Base-by-base conservation (phyloP, 2,797 vertebrate species). In the Alcedo atthis region DNA sequence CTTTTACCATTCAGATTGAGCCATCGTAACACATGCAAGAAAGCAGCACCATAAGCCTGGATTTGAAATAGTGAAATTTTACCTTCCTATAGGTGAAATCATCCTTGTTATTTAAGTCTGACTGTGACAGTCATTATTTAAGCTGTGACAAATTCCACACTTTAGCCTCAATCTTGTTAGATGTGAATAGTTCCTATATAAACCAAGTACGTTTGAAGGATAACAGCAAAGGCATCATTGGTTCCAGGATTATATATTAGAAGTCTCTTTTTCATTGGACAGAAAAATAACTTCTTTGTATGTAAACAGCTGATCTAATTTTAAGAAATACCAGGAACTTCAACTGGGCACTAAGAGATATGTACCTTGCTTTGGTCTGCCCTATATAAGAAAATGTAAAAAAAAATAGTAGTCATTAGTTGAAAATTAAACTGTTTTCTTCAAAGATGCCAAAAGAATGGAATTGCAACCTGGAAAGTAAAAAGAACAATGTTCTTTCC, bases 261-360 rank as follows among this genome's bases (percentile, higher is more conserved):
- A 91, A 16, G 42, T 80, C 54, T 85, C 73, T 75, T 83, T 87
- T 86, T 91, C 89, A 80, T 9, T 69, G 81, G 73, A 51, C 20
- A 96, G 84, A 62, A 96, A 85, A 95, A 88, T 80, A 94, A 40
- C 40, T 69, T 95, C 71, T 96, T 96, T 94, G 73, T 94, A 92
- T 95, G 93, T 95, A 85, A 91, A 95, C 74, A 86, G 79, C 46
- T 96, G 95, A 96, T 63, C 82, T 95, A 82, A 89, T 82, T 74
- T 26, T 70, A 75, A 67, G 87, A 92, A 93, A 85, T 92, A 93
- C 49, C 84, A 89, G 22, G 62, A 93, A 95, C 95, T 96, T 95
- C 61, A 96, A 88, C 90, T 94, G 90, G 95, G 89, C 92, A 71
- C 81, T 96, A 66, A 89, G 95, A 90, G 82, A 61, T 91, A 86